phyloP scores from a whole-genome alignment of 2,888 invertebrate species.

The Nematopogon swammerdamellus region DNA sequence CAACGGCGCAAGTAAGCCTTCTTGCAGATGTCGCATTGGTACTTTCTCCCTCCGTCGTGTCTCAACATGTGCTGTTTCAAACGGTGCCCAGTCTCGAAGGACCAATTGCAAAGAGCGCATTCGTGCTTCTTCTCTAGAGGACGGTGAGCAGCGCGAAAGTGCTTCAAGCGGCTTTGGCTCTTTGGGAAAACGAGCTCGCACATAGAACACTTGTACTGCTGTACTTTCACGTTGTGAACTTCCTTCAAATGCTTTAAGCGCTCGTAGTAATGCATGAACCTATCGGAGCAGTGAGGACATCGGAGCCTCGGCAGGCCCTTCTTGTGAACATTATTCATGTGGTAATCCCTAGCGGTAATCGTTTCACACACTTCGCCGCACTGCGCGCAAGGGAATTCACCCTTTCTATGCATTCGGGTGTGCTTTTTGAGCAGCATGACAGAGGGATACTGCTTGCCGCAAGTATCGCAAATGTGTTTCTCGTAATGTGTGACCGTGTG shows the following conservation, averaged over 20 bases:
- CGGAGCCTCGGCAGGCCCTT: slow-evolving; percentile 42
- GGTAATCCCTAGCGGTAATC: slow-evolving; percentile 14
- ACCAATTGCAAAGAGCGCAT: slow-evolving; percentile 42
- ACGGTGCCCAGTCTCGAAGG: slow-evolving; percentile 20
- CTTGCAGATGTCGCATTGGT: slow-evolving; percentile 35
- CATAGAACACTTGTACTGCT: slow-evolving; percentile 40
- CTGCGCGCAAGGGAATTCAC: slow-evolving; percentile 50
- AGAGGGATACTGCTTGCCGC: slow-evolving; percentile 46
- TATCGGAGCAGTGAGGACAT: slow-evolving; percentile 42
- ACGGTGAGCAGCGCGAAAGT: slow-evolving; percentile 29
- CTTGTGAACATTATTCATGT: not conserved
- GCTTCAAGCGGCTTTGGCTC: too few relatives aligned
- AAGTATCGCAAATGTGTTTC: slow-evolving; percentile 37
- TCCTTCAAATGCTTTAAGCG: slow-evolving; percentile 38
- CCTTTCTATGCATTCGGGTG: slow-evolving; percentile 39
- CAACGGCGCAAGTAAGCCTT: slow-evolving; percentile 29
- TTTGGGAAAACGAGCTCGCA: slow-evolving; percentile 17
- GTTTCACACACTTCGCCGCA: slow-evolving; percentile 55
- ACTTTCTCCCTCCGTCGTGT: slow-evolving; percentile 31
- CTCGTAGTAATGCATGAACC: slow-evolving; percentile 46
- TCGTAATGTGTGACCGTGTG: slow-evolving; percentile 47
- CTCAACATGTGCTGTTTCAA: slow-evolving; percentile 22
- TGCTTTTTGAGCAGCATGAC: slow-evolving; percentile 37
- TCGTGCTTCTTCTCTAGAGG: slow-evolving; percentile 37
- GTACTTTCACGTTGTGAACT: slow-evolving; percentile 32